phyloP scores from a whole-genome alignment of 2,797 vertebrate species.

The Ctenochaetus hawaiiensis region DNA sequence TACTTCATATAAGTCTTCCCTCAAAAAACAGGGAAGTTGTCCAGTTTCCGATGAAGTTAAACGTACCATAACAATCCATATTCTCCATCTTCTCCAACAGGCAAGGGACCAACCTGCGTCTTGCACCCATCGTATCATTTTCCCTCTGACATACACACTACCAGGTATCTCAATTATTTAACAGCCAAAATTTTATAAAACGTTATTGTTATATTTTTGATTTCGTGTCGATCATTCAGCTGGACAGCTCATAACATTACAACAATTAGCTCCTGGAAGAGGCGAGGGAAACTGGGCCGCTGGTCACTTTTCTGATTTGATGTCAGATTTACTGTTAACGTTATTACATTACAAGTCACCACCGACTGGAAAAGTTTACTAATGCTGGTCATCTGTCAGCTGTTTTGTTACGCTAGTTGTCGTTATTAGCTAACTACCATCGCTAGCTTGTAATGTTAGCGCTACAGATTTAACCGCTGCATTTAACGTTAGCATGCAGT shows the following conservation, averaged over 20 bases:
- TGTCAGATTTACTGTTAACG: conserved; percentile 9
- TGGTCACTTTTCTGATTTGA: conserved; percentile 4
- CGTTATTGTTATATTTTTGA: not conserved
- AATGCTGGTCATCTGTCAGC: accelerated
- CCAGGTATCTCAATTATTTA: conserved; percentile 39
- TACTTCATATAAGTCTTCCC: too few species aligned
- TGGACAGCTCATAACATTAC: not conserved
- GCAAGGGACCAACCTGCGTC: conserved; percentile 57
- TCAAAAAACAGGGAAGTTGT: conserved; percentile 8
- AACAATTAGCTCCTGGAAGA: conserved; percentile 25
- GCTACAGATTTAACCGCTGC: not conserved
- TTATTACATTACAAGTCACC: not conserved
- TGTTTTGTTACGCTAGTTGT: too few species aligned
- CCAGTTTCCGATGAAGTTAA: conserved; percentile 13
- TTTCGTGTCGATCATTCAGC: not conserved
- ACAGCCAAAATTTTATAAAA: not conserved
- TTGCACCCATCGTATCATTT: conserved; percentile 11
- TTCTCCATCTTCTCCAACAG: conserved; percentile 78
- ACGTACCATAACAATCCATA: conserved; percentile 51
- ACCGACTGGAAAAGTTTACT: accelerated
- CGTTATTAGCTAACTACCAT: not conserved
- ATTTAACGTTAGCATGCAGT: conserved; percentile 49
- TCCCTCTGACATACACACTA: not conserved
- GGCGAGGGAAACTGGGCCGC: conserved; percentile 64
- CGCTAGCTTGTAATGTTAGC: conserved; percentile 7